These are phyloP conservation scores for Maniola hyperantus DNA, from an alignment of 2,888 invertebrate species.

Conservation along the genomic window DNA sequence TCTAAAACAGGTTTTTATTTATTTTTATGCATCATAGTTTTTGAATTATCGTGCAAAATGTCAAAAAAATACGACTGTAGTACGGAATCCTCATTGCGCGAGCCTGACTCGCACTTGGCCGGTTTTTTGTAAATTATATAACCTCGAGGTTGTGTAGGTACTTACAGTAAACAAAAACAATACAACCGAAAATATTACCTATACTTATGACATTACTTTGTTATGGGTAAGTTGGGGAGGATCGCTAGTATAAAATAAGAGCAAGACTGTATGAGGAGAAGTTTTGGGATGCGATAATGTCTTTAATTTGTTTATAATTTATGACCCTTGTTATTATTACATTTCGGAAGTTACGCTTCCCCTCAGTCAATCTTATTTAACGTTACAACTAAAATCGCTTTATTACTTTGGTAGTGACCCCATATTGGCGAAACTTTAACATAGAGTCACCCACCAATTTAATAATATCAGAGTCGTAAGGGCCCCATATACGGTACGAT, in stretches of 20 bases:
- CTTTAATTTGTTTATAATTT: constrained; percentile 14
- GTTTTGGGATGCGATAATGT: constrained; percentile 3
- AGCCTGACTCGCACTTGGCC: too few relatives aligned
- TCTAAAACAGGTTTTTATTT: too few relatives aligned
- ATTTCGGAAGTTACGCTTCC: constrained; percentile 1
- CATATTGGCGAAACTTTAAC: constrained; percentile 2
- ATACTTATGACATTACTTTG: too few relatives aligned
- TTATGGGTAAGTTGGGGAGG: not conserved
- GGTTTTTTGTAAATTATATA: too few relatives aligned
- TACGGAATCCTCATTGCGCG: too few relatives aligned
- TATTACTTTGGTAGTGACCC: not conserved
- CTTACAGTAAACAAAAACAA: too few relatives aligned
- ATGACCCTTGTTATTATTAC: not conserved
- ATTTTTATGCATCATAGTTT: too few relatives aligned
- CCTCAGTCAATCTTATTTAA: constrained; percentile 19
- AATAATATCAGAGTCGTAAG: not conserved
- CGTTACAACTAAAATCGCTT: constrained; percentile 9
- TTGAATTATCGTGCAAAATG: too few relatives aligned
- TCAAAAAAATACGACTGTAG: too few relatives aligned
- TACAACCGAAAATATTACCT: too few relatives aligned
- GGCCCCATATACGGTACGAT: too few relatives aligned
- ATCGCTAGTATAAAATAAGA: not conserved
- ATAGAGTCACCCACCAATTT: not conserved
- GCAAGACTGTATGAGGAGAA: not conserved
- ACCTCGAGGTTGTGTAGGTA: too few relatives aligned